These are phyloP conservation scores for Pelobates cultripes DNA, from an alignment of 2,797 vertebrate species.

Conservation along the genomic window DNA sequence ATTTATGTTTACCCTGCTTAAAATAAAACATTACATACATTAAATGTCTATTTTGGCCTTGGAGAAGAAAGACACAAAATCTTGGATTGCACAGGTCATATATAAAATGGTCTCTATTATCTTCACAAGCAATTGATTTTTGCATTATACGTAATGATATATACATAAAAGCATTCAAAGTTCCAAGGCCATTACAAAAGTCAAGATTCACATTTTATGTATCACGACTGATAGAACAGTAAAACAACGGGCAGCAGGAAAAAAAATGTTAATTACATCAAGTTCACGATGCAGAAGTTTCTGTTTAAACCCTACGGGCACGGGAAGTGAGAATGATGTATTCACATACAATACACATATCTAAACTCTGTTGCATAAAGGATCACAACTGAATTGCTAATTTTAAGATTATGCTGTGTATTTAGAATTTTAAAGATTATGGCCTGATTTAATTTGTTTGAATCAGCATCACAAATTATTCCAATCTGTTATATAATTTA, in stretches of 20 bases:
- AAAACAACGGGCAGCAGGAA: constrained; percentile 12
- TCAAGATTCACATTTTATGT: constrained; percentile 19
- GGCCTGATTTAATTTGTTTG: no score
- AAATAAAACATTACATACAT: not conserved
- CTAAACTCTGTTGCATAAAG: no score
- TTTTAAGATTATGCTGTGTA: no score
- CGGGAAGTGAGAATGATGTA: no score
- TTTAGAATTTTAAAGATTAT: no score
- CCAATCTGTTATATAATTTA: no score
- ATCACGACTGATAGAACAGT: constrained; percentile 26
- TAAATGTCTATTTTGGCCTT: not conserved
- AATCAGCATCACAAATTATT: no score
- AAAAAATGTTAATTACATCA: constrained; percentile 5
- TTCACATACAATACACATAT: no score
- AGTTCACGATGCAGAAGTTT: constrained; percentile 5
- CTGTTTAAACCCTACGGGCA: not conserved
- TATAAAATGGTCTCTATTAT: constrained; percentile 34
- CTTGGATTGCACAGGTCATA: not conserved
- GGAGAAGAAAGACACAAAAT: constrained; percentile 17
- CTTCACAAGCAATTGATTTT: constrained; percentile 41
- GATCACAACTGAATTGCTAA: no score
- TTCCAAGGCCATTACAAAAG: constrained; percentile 16
- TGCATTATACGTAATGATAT: constrained; percentile 10
- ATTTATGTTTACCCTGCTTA: no score
- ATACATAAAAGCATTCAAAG: constrained; percentile 21